Percentiles rank a stretch among this genome's conserved stretches.
Conservation (phyloP, 2,797 vertebrate species). For the Emys orbicularis region DNA sequence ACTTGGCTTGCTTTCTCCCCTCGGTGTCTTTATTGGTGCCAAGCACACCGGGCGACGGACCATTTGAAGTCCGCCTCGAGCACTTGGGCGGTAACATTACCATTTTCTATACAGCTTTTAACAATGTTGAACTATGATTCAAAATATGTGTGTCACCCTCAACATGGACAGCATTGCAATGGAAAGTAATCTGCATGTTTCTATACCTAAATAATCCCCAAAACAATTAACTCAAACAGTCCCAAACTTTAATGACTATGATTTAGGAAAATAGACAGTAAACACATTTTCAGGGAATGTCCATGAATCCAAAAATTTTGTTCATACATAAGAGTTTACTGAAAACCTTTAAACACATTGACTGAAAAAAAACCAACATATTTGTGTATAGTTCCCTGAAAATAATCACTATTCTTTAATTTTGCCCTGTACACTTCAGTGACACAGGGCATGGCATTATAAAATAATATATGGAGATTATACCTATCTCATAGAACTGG, state of each 20-base stretch:
- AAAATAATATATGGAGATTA: background rate
- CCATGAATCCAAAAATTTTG: background rate
- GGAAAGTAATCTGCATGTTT: background rate
- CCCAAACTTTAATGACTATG: background rate
- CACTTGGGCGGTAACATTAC: too few species aligned
- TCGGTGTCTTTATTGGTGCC: too few species aligned
- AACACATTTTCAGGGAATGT: background rate
- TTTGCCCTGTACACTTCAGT: background rate
- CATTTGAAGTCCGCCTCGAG: too few species aligned
- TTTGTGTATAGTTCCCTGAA: background rate
- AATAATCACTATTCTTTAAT: background rate
- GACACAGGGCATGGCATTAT: fast-evolving
- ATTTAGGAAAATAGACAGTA: background rate
- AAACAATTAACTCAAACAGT: background rate
- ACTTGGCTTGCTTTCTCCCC: too few species aligned
- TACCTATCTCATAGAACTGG: too few species aligned
- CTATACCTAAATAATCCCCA: background rate
- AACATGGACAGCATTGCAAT: background rate
- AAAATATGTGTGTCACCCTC: background rate
- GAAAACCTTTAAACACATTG: background rate
- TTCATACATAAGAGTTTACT: background rate
- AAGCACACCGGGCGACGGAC: too few species aligned
- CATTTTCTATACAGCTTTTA: background rate
- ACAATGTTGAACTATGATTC: background rate
- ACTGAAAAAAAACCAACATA: background rate